Conservation (phyloP, 2,113 vertebrate genomes). For the Columbina picui region DNA sequence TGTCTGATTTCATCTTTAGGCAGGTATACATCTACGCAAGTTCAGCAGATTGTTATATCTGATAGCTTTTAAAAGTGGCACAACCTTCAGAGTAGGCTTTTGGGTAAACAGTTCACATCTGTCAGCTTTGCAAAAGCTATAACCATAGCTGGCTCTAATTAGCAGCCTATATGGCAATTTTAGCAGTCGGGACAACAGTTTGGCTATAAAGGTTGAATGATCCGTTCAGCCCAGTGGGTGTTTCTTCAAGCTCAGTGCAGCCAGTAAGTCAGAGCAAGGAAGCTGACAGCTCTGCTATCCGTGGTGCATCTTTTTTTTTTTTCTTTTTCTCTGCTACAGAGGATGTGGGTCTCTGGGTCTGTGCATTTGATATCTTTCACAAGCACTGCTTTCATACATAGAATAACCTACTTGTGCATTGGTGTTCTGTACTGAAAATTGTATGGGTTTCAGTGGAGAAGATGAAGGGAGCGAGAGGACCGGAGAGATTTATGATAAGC, state of each 20-base stretch:
- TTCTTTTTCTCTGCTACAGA: neutral
- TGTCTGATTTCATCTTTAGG: neutral
- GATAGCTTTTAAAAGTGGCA: conserved; percentile 11
- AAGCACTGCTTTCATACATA: conserved; percentile 49
- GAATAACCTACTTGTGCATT: conserved; percentile 55
- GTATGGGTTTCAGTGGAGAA: neutral
- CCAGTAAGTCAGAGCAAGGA: neutral
- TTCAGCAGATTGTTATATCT: neutral
- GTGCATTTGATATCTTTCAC: conserved; percentile 38
- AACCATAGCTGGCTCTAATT: conserved; percentile 9
- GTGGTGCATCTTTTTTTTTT: conserved; percentile 24
- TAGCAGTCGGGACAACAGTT: neutral
- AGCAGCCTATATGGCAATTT: neutral
- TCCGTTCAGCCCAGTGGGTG: conserved; percentile 3
- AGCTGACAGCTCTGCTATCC: conserved; percentile 23
- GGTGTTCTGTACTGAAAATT: conserved; percentile 8
- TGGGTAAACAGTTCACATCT: conserved; percentile 23
- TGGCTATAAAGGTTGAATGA: conserved; percentile 6
- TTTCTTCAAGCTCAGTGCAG: conserved; percentile 5
- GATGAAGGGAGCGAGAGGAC: neutral
- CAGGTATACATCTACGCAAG: neutral
- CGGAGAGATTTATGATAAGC: conserved; percentile 56
- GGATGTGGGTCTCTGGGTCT: neutral
- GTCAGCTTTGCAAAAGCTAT: neutral
- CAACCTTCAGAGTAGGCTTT: neutral